Base-by-base conservation (phyloP, 2,113 vertebrate genomes). In the Laticauda laticaudata region DNA sequence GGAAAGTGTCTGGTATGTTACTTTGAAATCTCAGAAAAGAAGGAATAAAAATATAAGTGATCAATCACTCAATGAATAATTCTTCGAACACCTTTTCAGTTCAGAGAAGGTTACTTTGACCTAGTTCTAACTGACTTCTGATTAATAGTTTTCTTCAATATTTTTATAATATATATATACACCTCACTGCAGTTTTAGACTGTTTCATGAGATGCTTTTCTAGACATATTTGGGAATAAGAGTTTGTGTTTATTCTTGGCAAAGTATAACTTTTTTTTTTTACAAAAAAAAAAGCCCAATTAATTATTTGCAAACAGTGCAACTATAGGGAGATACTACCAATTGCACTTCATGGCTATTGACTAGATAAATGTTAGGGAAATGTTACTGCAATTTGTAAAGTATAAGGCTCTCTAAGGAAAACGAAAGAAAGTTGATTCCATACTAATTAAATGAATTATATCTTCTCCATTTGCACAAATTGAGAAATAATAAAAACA, bases 291-390 rank as follows among this genome's bases (percentile, higher is more conserved):
- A 64, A 75, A 39, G 34, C 0, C 12, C 88, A 0, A 90, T 69
- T 93, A 64, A 89, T 86, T 91, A 92, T 51, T 89, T 89, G 61
- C 39, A 75, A 3, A 93, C 6, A 95, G 61, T 43, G 64, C 48
- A 61, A 48, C 6, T 94, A 43, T 21, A 89, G 54, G 54, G 88
- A 4, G 39, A 34, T 34, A 34, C 10, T 75, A 92, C 94, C 89
- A 91, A 92, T 92, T 95, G 90, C 8, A 39, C 91, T 95, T 94
- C 89, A 93, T 55, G 11, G 81, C 26, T 29, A 34, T 23, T 86
- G 51, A 90, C 87, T 92, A 75, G 86, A 93, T 86, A 93, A 95
- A 1, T 4, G 53, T 18, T 87, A 86, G 29, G 88, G 59, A 18
- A 75, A 86, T 90, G 75, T 92, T 90, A 4, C 0, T 91, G 1